Evolutionary conservation across 1,140 invertebrate genomes (phyloP).

Genomic region (Aphis craccivora): DNA sequence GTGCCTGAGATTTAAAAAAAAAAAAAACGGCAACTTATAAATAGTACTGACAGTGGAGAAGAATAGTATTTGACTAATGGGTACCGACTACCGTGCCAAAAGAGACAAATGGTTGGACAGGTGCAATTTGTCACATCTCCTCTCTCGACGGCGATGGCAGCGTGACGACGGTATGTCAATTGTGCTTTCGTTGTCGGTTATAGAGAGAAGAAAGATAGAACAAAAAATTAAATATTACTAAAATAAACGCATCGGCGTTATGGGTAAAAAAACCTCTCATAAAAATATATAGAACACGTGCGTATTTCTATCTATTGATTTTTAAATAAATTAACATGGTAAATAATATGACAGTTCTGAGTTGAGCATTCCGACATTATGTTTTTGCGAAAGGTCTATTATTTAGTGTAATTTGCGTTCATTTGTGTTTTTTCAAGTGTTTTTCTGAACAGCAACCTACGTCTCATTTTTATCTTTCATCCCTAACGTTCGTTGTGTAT

Average conservation of each 20-base stretch:
- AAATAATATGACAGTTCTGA: not conserved
- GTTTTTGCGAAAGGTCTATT: not conserved
- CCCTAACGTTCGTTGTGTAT: no score
- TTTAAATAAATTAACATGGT: not conserved
- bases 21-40: not conserved
- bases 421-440: no score
- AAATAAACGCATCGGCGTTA: not conserved
- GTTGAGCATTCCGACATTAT: not conserved
- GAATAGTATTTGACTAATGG: slow-evolving; percentile 30
- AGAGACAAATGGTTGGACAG: slow-evolving; percentile 30
- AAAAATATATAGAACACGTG: not conserved
- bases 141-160: no score
- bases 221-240: not conserved
- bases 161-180: not conserved
- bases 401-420: no score
- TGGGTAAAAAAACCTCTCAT: not conserved
- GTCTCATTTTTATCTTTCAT: no score
- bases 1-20: not conserved
- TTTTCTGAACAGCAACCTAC: no score
- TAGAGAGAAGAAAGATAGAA: not conserved
- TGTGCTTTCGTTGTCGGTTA: not conserved
- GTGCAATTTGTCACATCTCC: slow-evolving; percentile 13
- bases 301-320: not conserved
- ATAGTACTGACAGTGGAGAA: not conserved
- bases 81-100: not conserved